These are phyloP conservation scores for Caenorhabditis sp. DNA, from an alignment of 2,888 invertebrate genomes.

Conservation along the genomic window DNA sequence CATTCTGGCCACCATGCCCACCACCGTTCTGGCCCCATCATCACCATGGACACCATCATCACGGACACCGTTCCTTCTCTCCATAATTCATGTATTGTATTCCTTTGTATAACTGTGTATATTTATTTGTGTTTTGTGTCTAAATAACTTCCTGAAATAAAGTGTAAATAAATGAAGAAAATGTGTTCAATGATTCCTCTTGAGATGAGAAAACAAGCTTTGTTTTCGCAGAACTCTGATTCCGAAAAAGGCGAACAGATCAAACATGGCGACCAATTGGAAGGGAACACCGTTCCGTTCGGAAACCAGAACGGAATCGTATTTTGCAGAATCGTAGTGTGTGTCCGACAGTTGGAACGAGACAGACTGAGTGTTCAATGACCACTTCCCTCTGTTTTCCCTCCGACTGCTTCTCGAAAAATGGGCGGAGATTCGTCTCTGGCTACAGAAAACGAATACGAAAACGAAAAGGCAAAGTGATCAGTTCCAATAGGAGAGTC, in stretches of 20 bases:
- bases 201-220: not conserved
- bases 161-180: slow-evolving; percentile 31
- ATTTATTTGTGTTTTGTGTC: slow-evolving; percentile 37
- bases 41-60: slow-evolving; percentile 48
- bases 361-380: not conserved
- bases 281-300: not conserved
- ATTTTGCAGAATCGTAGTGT: not conserved
- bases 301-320: not conserved
- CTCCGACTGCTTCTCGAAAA: not conserved
- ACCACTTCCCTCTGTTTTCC: not conserved
- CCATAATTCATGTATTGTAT: slow-evolving; percentile 25
- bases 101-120: slow-evolving; percentile 43
- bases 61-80: slow-evolving; percentile 43
- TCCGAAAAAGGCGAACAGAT: not conserved
- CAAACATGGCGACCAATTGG: not conserved
- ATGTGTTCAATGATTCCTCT: not conserved
- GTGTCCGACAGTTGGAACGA: slow-evolving; percentile 6
- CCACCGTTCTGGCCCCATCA: slow-evolving; percentile 54
- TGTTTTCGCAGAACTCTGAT: not conserved
- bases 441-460: not conserved
- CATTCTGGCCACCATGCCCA: slow-evolving; percentile 56
- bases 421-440: slow-evolving; percentile 10
- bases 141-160: slow-evolving; percentile 11
- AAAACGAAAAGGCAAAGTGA: slow-evolving; percentile 33
- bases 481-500: slow-evolving; percentile 47